Conservation (phyloP, 2,797 vertebrate genomes). For the Pseudochaenichthys georgianus region DNA sequence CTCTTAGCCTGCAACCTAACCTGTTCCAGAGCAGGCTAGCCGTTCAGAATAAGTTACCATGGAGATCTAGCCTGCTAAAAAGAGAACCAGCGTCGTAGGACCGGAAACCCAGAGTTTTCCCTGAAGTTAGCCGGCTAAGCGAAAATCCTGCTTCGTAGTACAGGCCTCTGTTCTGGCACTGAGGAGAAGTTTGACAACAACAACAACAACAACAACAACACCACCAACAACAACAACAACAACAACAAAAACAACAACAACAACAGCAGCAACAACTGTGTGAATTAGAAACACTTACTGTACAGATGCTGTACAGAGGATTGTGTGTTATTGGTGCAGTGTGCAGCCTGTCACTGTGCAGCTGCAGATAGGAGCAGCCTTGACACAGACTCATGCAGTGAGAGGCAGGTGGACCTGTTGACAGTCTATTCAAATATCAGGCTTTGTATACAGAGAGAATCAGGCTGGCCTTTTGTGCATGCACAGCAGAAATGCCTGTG, state of each 20-base stretch:
- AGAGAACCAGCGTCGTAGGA: too few relatives aligned
- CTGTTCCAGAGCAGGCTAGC: too few relatives aligned
- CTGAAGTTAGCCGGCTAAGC: too few relatives aligned
- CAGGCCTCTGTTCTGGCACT: neutral
- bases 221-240: too few relatives aligned
- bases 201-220: neutral
- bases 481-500: neutral
- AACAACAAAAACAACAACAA: too few relatives aligned
- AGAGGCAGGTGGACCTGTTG: conserved; percentile 27
- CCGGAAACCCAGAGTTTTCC: too few relatives aligned
- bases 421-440: neutral
- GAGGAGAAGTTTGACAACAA: neutral
- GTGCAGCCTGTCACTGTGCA: neutral
- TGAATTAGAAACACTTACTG: neutral
- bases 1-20: too few relatives aligned
- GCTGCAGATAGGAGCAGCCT: conserved; percentile 46
- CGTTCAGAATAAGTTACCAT: too few relatives aligned
- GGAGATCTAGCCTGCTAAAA: too few relatives aligned
- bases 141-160: too few relatives aligned
- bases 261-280: too few relatives aligned
- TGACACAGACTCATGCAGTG: conserved; percentile 28
- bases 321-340: conserved; percentile 3
- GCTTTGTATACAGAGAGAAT: neutral
- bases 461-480: neutral
- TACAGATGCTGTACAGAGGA: neutral